These are phyloP conservation scores for Pluvialis apricaria DNA, from an alignment of 2,113 vertebrate species.

Conservation along the genomic window DNA sequence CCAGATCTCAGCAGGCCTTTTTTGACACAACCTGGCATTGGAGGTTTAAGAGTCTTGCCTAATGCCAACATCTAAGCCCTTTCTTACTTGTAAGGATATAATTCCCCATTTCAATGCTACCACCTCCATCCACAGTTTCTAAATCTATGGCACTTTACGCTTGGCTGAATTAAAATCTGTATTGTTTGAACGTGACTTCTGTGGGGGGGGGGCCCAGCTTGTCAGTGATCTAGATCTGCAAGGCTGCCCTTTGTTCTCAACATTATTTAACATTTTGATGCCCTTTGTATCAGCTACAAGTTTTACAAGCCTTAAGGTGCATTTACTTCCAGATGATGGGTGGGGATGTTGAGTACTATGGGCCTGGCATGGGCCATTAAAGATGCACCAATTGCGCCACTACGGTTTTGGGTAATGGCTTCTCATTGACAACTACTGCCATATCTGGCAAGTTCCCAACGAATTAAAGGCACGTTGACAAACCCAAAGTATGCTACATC, in stretches of 20 bases:
- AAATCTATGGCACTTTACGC: not conserved
- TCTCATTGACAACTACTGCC: not conserved
- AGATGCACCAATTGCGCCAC: not conserved
- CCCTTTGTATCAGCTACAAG: not conserved
- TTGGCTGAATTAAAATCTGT: not conserved
- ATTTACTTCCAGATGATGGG: not conserved
- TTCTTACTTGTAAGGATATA: not conserved
- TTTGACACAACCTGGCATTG: not conserved
- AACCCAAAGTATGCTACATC: not conserved
- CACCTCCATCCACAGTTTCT: not conserved
- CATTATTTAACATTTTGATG: not conserved
- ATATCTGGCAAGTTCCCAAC: not conserved
- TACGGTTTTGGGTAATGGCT: not conserved
- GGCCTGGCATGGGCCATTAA: not conserved
- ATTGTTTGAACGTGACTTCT: not conserved
- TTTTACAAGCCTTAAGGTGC: not conserved
- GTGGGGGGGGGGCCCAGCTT: not conserved
- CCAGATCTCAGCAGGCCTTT: not conserved
- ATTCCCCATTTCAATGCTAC: not conserved
- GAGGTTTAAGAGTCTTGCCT: not conserved
- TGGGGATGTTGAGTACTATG: not conserved
- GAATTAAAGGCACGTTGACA: not conserved
- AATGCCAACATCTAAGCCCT: not conserved
- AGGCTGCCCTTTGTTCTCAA: not conserved
- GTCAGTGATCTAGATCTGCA: not conserved